Conservation (phyloP, 2,888 invertebrate genomes). For the Hipparchia semele region DNA sequence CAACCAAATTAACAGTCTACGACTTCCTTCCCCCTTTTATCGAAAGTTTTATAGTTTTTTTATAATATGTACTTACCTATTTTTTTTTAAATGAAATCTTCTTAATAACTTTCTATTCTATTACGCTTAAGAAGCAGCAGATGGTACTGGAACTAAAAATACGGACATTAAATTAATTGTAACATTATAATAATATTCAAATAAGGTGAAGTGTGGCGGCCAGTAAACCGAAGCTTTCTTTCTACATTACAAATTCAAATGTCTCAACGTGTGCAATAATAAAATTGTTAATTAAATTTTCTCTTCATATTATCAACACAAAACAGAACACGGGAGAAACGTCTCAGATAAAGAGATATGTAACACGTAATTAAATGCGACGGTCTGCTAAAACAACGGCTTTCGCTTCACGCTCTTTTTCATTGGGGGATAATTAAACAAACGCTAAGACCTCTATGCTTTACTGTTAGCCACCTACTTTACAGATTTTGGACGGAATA, state of each 20-base stretch:
- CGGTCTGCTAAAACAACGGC: conserved; percentile 38
- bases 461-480: conserved; percentile 25
- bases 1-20: too few relatives aligned
- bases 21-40: too few relatives aligned
- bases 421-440: conserved; percentile 41
- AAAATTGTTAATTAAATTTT: conserved; percentile 40
- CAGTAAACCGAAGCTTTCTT: conserved; percentile 30
- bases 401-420: conserved; percentile 63
- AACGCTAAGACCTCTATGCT: conserved; percentile 22
- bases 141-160: not conserved
- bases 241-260: conserved; percentile 33
- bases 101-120: not conserved
- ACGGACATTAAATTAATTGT: not conserved
- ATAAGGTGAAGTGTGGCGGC: conserved; percentile 17
- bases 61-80: too few relatives aligned
- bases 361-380: conserved; percentile 36
- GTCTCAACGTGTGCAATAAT: conserved; percentile 29
- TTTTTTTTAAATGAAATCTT: too few relatives aligned
- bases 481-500: not conserved
- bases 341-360: conserved; percentile 35
- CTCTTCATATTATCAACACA: conserved; percentile 28
- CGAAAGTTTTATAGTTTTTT: too few relatives aligned
- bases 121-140: not conserved
- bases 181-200: conserved; percentile 20
- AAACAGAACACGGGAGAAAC: conserved; percentile 24